These are phyloP conservation scores for Eretmocerus hayati DNA, from an alignment of 2,888 invertebrate genomes.

Conservation along the genomic window DNA sequence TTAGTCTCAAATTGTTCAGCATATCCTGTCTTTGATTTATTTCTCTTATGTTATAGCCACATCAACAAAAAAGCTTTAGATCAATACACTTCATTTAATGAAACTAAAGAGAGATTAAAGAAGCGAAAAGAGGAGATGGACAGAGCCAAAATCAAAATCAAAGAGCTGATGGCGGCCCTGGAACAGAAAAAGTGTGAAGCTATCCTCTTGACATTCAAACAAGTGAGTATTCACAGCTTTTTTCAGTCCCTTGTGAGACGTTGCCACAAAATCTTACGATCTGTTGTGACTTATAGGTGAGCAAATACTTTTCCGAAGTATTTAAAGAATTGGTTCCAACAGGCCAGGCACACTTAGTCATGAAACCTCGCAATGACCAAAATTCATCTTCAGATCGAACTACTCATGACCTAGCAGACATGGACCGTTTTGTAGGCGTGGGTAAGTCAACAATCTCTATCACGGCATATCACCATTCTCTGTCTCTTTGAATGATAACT, in stretches of 20 bases:
- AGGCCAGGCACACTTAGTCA: slow-evolving; percentile 75
- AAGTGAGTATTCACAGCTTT: not conserved
- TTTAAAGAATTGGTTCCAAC: slow-evolving; percentile 94
- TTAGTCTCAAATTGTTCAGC: no score
- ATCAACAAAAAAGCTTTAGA: slow-evolving; percentile 99
- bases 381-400: no score
- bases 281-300: slow-evolving; percentile 51
- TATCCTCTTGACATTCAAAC: not conserved
- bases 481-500: no score
- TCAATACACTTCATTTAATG: slow-evolving; percentile 97
- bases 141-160: not conserved
- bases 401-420: not conserved
- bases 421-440: slow-evolving; percentile 49
- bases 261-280: not conserved
- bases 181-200: not conserved
- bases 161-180: not conserved
- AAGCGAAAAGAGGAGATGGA: slow-evolving; percentile 44
- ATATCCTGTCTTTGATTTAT: no score
- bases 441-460: no score
- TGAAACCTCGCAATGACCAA: not conserved
- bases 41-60: no score
- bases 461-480: no score
- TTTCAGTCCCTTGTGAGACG: slow-evolving; percentile 49
- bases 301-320: slow-evolving; percentile 94
- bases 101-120: slow-evolving; percentile 94